These are phyloP conservation scores for Malacoctenus gilli DNA, from an alignment of 2,797 vertebrate genomes.

Conservation along the genomic window DNA sequence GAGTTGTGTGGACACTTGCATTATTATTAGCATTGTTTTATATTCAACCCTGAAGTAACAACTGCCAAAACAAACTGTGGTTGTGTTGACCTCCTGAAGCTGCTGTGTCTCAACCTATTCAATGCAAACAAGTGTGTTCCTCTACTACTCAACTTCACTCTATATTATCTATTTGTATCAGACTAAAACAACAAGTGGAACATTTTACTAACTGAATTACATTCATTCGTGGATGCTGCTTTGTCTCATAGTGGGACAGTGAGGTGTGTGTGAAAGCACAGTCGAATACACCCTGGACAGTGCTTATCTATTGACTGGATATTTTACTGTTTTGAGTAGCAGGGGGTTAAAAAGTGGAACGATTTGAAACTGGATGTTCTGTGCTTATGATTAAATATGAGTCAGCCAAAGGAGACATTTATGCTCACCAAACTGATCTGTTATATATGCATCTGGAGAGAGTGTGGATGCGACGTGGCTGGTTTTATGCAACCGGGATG, in stretches of 20 bases:
- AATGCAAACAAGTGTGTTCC: conserved; percentile 43
- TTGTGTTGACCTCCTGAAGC: conserved; percentile 46
- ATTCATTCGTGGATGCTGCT: conserved; percentile 71
- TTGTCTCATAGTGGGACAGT: conserved; percentile 77
- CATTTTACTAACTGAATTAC: conserved; percentile 50
- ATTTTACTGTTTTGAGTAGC: conserved; percentile 39
- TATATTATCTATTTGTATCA: conserved; percentile 45
- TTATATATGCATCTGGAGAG: conserved; percentile 69
- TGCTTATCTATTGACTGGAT: conserved; percentile 46
- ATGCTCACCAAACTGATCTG: conserved; percentile 45
- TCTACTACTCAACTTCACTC: conserved; percentile 39
- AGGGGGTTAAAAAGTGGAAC: conserved; percentile 21
- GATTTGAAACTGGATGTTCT: conserved; percentile 34
- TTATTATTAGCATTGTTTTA: conserved; percentile 38
- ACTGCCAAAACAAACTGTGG: conserved; percentile 49
- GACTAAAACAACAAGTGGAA: conserved; percentile 48
- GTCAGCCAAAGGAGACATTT: conserved; percentile 51
- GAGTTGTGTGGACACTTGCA: conserved; percentile 33
- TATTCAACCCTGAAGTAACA: conserved; percentile 47
- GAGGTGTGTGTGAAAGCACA: conserved; percentile 59
- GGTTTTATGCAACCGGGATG: conserved; percentile 68
- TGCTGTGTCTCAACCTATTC: conserved; percentile 41
- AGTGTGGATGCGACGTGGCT: conserved; percentile 56
- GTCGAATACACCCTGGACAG: conserved; percentile 37
- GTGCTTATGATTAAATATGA: conserved; percentile 33